Evolutionary conservation across 2,113 vertebrate genomes (phyloP).

Genomic region (Equus quagga): DNA sequence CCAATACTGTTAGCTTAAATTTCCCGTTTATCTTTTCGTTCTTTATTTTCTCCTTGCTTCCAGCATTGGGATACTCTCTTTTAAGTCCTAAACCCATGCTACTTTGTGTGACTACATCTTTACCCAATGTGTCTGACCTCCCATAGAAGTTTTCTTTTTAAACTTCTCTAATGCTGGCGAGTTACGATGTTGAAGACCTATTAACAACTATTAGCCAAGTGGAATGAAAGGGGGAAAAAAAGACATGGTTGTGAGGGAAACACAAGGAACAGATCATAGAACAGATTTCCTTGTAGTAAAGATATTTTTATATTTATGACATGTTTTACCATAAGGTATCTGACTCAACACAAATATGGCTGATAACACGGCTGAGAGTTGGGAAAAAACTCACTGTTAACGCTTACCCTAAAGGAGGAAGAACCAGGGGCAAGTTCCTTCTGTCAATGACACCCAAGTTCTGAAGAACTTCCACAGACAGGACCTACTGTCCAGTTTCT

Average conservation of each 20-base stretch:
- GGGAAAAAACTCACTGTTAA: neutral
- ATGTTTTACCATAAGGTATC: neutral
- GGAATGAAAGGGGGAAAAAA: accelerated
- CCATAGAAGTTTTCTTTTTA: neutral
- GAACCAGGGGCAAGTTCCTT: neutral
- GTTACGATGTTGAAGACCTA: neutral
- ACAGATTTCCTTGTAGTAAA: neutral
- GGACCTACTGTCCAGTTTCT: neutral
- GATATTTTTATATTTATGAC: too few relatives aligned
- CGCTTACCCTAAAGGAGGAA: neutral
- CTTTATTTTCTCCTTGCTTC: neutral
- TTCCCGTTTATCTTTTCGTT: neutral
- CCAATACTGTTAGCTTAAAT: neutral
- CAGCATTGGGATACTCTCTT: neutral
- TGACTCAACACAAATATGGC: neutral
- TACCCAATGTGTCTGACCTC: neutral
- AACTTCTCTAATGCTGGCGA: neutral
- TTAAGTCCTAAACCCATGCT: neutral
- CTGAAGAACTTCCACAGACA: neutral
- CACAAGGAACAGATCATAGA: neutral
- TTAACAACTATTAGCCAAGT: neutral
- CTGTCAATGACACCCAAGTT: neutral
- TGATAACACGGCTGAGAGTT: neutral
- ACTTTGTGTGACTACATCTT: neutral
- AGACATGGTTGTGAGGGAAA: neutral